Conservation (phyloP, 2,888 invertebrate species). For the Drosophila dives region DNA sequence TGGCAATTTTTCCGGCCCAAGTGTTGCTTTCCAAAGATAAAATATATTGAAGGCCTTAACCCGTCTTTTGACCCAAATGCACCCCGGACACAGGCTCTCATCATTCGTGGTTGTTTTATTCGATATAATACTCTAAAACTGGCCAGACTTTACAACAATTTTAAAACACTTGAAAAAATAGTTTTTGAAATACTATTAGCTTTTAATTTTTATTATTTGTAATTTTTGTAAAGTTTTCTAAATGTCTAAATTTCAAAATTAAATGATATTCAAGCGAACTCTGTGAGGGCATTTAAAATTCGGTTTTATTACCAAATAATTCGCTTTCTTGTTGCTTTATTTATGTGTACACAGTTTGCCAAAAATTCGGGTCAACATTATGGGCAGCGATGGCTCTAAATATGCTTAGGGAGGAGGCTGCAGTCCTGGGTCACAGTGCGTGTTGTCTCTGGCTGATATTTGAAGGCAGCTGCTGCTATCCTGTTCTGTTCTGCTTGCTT, state of each 20-base stretch:
- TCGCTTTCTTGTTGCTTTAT: slow-evolving; percentile 69
- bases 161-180: not conserved
- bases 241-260: not conserved
- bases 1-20: slow-evolving; percentile 65
- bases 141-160: not conserved
- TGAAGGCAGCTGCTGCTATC: slow-evolving; percentile 48
- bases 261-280: not conserved
- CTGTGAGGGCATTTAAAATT: slow-evolving; percentile 26
- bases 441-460: slow-evolving; percentile 52
- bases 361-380: slow-evolving; percentile 81
- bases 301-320: slow-evolving; percentile 6
- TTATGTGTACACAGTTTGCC: slow-evolving; percentile 73
- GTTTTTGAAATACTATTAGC: too few relatives aligned
- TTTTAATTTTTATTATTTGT: too few relatives aligned
- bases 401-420: slow-evolving; percentile 34
- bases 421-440: slow-evolving; percentile 52
- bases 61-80: slow-evolving; percentile 55
- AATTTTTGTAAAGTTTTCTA: not conserved
- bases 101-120: slow-evolving; percentile 56
- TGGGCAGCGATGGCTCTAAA: slow-evolving; percentile 66
- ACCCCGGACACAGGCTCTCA: slow-evolving; percentile 17
- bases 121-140: slow-evolving; percentile 41
- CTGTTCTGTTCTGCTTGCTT: slow-evolving; percentile 44
- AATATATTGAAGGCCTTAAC: slow-evolving; percentile 72
- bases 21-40: slow-evolving; percentile 74